Evolutionary conservation across 1,140 invertebrate genomes (phyloP).

Genomic region (Periplaneta americana): DNA sequence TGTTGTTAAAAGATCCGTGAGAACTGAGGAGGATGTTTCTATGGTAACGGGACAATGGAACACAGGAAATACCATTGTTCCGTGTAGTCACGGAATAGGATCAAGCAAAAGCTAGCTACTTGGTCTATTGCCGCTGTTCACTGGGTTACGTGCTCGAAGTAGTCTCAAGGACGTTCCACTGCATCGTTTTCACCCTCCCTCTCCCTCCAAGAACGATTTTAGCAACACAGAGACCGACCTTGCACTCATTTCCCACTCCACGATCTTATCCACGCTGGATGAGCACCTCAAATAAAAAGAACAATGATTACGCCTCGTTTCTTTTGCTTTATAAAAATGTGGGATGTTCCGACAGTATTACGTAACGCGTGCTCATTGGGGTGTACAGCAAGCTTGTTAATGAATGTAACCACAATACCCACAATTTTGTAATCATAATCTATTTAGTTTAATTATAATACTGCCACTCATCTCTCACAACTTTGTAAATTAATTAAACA

Average conservation of each 20-base stretch:
- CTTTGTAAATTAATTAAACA: too few species aligned
- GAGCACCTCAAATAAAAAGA: neutral
- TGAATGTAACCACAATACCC: too few species aligned
- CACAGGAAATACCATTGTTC: neutral
- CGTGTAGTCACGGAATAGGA: neutral
- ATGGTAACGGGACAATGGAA: neutral
- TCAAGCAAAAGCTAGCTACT: neutral
- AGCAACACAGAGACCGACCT: neutral
- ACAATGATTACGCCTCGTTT: too few species aligned
- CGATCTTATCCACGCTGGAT: neutral
- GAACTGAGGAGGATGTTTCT: neutral
- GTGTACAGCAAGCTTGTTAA: too few species aligned
- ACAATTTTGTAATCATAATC: too few species aligned
- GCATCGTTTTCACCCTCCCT: too few species aligned
- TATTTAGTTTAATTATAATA: too few species aligned
- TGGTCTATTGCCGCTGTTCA: neutral
- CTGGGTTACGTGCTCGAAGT: neutral
- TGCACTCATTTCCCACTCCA: neutral
- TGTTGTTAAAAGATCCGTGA: neutral
- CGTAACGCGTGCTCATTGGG: too few species aligned
- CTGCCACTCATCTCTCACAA: too few species aligned
- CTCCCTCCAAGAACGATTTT: too few species aligned
- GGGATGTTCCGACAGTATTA: neutral
- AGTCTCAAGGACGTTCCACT: neutral
- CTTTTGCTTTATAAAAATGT: too few species aligned